A percentile compares a stretch with the other conserved stretches of the same genome.
Conservation (phyloP, 2,113 vertebrate genomes). For the Plestiodon gilberti region DNA sequence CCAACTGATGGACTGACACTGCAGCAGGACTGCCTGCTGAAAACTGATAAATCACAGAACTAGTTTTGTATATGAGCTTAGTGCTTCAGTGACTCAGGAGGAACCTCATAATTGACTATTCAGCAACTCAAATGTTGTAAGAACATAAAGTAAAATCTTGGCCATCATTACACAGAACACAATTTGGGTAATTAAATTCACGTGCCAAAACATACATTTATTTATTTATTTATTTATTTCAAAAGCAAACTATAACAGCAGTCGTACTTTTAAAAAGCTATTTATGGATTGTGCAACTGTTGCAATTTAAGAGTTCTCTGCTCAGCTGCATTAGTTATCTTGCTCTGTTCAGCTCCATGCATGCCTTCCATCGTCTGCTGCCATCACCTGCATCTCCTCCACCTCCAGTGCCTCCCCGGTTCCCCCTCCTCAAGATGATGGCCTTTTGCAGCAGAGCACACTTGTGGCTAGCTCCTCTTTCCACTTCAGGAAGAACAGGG, state of each 20-base stretch:
- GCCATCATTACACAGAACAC: neutral
- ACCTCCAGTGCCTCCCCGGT: no score
- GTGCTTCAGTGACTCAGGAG: neutral
- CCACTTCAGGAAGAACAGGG: no score
- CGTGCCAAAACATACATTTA: neutral
- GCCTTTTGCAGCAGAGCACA: no score
- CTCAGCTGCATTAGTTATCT: no score
- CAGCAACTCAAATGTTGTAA: neutral
- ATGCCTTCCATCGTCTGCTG: no score
- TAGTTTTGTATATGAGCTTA: neutral
- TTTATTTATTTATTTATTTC: conserved; percentile 11
- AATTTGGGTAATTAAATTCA: neutral
- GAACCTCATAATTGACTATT: conserved; percentile 2
- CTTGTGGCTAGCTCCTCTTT: no score
- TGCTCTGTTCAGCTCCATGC: no score
- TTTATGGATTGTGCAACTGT: conserved; percentile 14
- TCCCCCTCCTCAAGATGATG: no score
- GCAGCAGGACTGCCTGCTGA: neutral
- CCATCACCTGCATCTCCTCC: no score
- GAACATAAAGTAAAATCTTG: neutral
- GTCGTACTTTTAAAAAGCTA: neutral
- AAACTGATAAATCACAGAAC: neutral
- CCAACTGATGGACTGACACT: neutral
- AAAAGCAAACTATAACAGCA: neutral
- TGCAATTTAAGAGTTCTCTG: conserved; percentile 9